Base-by-base conservation (phyloP, 2,888 invertebrate genomes). In the Cylindroiulus punctatus region DNA sequence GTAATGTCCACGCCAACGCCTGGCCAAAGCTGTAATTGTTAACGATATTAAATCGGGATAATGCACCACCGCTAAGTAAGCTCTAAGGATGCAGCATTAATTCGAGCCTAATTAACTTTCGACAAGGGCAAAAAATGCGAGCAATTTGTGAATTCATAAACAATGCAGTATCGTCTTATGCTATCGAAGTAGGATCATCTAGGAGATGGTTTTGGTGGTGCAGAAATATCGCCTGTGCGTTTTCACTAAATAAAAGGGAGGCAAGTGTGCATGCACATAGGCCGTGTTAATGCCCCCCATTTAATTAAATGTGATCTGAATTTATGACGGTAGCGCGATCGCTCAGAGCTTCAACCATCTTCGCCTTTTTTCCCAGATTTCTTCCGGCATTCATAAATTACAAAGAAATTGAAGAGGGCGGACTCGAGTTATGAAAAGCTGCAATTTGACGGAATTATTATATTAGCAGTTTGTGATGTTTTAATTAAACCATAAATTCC, bases 361-460 rank as follows among this genome's bases (percentile, higher is more conserved):
- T 57, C 57, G 57, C n/a, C n/a, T n/a, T 7, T 57, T 22, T 57
- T 57, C 57, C 22, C 3, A 57, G n/a, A 57, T 57, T 57, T 57
- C 57, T 57, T 57, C 57, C 57, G 57, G 57, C 57, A 57, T 57
- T 57, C 57, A 57, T 57, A 57, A 57, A 57, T 57, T 57, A 57
- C 8, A 57, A 57, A 57, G 57, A 57, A 57, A 57, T 57, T 57
- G 57, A 57, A 57, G 57, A 57, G 57, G 57, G 57, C 22, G 22
- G 57, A 57, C 22, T 57, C 57, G 22, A 57, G 57, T 57, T 57
- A 57, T 57, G 57, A 57, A 57, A 57, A 22, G 57, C 57, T 57
- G 57, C 57, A 57, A 57, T 57, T 57, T 57, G 57, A 57, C 57
- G 57, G 57, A 57, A 57, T 57, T 57, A 57, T 57, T 57, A 57